Base-by-base conservation (phyloP, 2,797 vertebrate genomes). In the Liparis tanakae region DNA sequence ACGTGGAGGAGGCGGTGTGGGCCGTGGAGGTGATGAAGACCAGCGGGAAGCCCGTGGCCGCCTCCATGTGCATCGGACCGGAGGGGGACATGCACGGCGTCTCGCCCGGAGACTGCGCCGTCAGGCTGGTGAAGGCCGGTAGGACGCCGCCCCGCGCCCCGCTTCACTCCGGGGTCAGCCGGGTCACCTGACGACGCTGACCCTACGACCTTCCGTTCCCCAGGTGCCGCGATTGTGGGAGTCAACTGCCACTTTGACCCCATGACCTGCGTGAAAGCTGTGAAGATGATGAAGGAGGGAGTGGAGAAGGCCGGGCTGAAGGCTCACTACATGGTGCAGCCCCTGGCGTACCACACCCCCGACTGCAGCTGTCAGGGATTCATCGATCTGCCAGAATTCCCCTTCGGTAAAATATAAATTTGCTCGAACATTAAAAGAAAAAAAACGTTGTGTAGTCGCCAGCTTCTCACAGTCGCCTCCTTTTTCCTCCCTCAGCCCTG, bases 231-330 rank as follows among this genome's bases (percentile, higher is more conserved):
- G 77, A 94, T 98, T 34, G 82, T 98, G 5, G 97, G 96, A 0
- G 89, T 98, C 79, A 98, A 97, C 90, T 98, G 97, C 84, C 97
- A 98, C 88, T 98, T 98, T 80, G 97, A 98, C 88, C 94, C 96
- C 33, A 86, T 94, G 67, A 97, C 79, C 80, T 95, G 75, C 41
- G 86, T 98, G 25, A 87, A 95, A 87, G 91, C 97, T 12, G 86
- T 87, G 0, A 82, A 81, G 64, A 18, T 80, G 88, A 87, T 0
- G 90, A 97, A 97, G 86, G 95, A 95, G 39, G 96, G 94, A 3
- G 88, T 97, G 90, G 94, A 95, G 76, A 94, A 95, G 37, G 95
- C 95, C 0, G 88, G 94, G 10, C 79, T 98, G 63, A 97, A 96
- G 83, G 96, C 95, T 30, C 91, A 97, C 79, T 92, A 97, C 82